Conservation (phyloP, 2,113 vertebrate species). For the Malurus alboscapulatus region DNA sequence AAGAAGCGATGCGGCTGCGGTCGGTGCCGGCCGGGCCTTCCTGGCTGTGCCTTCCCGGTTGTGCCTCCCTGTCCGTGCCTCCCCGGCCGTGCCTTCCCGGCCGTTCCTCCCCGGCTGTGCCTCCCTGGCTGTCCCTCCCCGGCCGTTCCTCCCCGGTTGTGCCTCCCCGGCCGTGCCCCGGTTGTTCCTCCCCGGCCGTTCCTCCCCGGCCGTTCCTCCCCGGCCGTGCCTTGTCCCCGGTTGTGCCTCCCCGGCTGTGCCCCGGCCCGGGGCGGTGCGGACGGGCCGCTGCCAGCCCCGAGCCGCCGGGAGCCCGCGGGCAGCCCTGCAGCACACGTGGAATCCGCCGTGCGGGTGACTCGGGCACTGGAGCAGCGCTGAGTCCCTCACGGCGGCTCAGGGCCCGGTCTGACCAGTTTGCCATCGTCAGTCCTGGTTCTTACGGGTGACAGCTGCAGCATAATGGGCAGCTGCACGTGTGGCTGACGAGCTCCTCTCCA, state of each 20-base stretch:
- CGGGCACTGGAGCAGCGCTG: rapidly evolving
- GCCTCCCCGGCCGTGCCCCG: no score
- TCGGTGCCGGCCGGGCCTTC: background rate
- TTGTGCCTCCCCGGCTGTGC: background rate
- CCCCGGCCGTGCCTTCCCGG: background rate
- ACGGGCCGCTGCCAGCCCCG: background rate
- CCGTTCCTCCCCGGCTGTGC: background rate
- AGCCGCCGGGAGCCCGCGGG: background rate
- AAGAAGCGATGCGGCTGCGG: background rate
- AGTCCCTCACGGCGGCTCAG: rapidly evolving
- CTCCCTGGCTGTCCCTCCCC: no score
- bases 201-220: background rate
- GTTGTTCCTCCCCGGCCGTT: background rate
- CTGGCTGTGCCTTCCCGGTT: background rate
- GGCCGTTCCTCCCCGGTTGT: no score
- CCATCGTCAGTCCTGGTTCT: rapidly evolving
- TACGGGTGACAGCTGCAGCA: background rate
- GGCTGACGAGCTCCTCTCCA: background rate
- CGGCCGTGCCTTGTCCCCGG: background rate
- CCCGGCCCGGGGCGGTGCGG: no score
- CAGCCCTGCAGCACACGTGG: background rate
- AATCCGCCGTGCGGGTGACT: background rate
- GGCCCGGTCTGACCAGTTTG: background rate
- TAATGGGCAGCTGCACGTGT: background rate
- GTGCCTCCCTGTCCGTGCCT: background rate